Percentiles rank a stretch among this genome's conserved stretches.
These are phyloP conservation scores for Tragelaphus strepsiceros DNA, from an alignment of 2,113 vertebrate genomes.

Conservation along the genomic window DNA sequence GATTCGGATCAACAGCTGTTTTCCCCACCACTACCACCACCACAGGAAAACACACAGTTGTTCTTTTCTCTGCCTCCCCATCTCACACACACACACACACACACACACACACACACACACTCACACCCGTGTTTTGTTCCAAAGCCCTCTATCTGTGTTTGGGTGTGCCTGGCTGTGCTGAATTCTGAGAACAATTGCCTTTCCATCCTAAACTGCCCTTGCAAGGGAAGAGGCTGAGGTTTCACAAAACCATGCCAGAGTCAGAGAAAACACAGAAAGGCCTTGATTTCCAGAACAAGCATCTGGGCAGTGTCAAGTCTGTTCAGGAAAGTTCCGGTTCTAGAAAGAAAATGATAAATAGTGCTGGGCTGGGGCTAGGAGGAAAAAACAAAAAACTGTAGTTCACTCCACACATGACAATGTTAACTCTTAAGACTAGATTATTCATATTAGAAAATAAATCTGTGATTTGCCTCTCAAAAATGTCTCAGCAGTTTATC, in stretches of 20 bases:
- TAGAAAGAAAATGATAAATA: neutral
- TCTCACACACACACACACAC: neutral
- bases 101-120: neutral
- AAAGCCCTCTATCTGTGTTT: neutral
- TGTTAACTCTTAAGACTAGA: neutral
- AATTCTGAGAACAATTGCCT: neutral
- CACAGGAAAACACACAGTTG: neutral
- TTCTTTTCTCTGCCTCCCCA: neutral
- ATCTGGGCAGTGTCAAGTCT: constrained; percentile 29
- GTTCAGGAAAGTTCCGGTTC: neutral
- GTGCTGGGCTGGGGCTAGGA: neutral
- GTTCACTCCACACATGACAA: neutral
- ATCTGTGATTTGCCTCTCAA: neutral
- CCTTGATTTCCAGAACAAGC: neutral
- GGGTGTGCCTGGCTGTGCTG: neutral
- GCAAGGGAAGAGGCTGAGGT: neutral
- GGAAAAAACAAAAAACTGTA: rapidly evolving
- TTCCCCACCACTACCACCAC: neutral
- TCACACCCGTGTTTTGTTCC: neutral
- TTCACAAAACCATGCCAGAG: neutral
- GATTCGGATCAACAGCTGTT: neutral
- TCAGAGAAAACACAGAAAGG: constrained; percentile 22
- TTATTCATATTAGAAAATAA: neutral
- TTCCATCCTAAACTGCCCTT: neutral
- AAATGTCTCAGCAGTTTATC: neutral